Evolutionary conservation across 2,113 vertebrate genomes (phyloP).

Genomic region (human (Homo sapiens)): DNA sequence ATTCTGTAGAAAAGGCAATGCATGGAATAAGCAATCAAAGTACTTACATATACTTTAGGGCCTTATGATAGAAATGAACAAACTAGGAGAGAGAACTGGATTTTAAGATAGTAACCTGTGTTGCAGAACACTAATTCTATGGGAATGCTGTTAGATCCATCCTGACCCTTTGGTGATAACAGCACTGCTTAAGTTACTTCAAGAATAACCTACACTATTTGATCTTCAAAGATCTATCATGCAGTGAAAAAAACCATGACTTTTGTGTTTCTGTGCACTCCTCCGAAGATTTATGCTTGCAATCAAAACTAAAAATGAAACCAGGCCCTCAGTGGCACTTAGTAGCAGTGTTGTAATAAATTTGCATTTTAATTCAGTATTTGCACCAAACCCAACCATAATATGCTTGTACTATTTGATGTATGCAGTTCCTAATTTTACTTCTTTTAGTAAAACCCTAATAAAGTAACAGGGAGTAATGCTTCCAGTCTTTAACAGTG

Average conservation of each 20-base stretch:
- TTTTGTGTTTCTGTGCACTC: constrained; percentile 71
- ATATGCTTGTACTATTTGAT: not conserved
- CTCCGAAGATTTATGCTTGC: constrained; percentile 78
- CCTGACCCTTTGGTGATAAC: constrained; percentile 71
- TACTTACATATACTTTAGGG: constrained; percentile 63
- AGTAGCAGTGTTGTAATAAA: constrained; percentile 46
- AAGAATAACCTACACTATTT: constrained; percentile 77
- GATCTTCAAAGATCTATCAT: constrained; percentile 80
- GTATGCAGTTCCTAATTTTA: not conserved
- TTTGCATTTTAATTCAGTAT: constrained; percentile 39
- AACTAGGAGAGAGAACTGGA: constrained; percentile 49
- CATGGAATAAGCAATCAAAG: constrained; percentile 70
- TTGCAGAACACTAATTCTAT: constrained; percentile 58
- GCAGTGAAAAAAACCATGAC: constrained; percentile 77
- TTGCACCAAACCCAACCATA: not conserved
- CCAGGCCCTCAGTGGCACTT: constrained; percentile 71
- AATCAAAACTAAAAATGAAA: constrained; percentile 81
- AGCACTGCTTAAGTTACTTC: constrained; percentile 74
- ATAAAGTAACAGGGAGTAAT: not conserved
- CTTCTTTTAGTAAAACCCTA: not conserved
- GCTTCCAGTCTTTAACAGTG: not conserved
- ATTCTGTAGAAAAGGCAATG: constrained; percentile 71
- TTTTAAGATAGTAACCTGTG: constrained; percentile 65
- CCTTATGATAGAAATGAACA: constrained; percentile 61
- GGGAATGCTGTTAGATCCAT: constrained; percentile 56